A percentile compares a stretch with the other conserved stretches of the same genome.
These are phyloP conservation scores for Bombus fervidus DNA, from an alignment of 1,140 invertebrate species.

Conservation along the genomic window DNA sequence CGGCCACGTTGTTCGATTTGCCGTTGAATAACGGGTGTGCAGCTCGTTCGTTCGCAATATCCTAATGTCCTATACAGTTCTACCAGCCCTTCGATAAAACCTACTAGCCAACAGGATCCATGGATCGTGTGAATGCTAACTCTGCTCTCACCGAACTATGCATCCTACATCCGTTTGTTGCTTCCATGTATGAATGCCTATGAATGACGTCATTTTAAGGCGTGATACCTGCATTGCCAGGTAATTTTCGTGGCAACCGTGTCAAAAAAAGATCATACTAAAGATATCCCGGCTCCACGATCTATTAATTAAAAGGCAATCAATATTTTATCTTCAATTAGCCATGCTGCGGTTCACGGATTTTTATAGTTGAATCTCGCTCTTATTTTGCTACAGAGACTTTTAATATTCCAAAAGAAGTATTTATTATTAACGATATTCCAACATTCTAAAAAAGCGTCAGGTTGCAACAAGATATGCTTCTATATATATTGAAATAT, in stretches of 20 bases:
- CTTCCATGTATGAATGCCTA: conserved; percentile 16
- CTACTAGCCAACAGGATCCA: conserved; percentile 7
- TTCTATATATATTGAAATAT: too few relatives aligned
- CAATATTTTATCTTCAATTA: too few relatives aligned
- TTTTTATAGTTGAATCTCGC: too few relatives aligned
- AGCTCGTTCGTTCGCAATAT: conserved; percentile 51
- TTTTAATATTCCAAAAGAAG: too few relatives aligned
- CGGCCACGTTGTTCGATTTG: conserved; percentile 28
- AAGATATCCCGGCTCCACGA: not conserved
- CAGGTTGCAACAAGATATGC: too few relatives aligned
- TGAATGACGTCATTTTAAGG: conserved; percentile 25
- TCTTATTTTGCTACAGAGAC: too few relatives aligned
- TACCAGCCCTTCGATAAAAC: conserved; percentile 21
- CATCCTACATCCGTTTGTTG: conserved; percentile 35
- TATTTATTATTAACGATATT: too few relatives aligned
- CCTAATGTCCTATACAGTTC: conserved; percentile 58
- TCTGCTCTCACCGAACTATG: conserved; percentile 1
- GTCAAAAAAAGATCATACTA: not conserved
- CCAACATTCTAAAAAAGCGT: too few relatives aligned
- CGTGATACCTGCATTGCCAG: not conserved
- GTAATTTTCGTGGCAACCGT: not conserved
- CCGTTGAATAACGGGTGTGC: conserved; percentile 31
- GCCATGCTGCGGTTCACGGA: too few relatives aligned
- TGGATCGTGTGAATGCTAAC: conserved; percentile 29
- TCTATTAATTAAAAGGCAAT: too few relatives aligned